Evolutionary conservation across 2,113 vertebrate species (phyloP), one percentile per base, ranked within the genome.

Genomic region (Isurus oxyrinchus): DNA sequence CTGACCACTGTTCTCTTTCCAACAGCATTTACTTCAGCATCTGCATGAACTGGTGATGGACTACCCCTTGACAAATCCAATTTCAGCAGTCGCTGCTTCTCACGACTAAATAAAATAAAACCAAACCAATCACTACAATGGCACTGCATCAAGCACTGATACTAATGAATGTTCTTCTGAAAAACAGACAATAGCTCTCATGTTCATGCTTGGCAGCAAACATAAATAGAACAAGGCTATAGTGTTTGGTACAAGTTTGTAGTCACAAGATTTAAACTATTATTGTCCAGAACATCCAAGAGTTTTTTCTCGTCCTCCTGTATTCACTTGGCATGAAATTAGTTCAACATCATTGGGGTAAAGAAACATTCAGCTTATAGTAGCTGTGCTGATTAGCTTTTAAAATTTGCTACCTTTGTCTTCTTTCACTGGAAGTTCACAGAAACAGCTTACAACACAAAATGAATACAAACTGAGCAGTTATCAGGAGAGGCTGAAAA

Each of bases 71-170:
- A 61, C 8, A 97, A 96, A 97, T 98, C 98, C 2, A 98, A 98
- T 96, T 98, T 98, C 97, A 98, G 96, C 96, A 98, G 97, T 96
- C 98, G 98, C 86, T 99, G 99, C 97, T 99, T 99, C 97, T 99
- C 99, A 95, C 99, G 98, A 97, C 99, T 99, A 96, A 19, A 97
- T 96, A 16, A 86, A 40, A 96, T 27, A 44, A 96, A 63, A 19
- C 66, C 31, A 94, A 49, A 84, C 25, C 63, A 96, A 84, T 95
- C 53, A 94, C 7, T n/a, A 86, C 63, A 91, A 59, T 96, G 67
- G 53, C 81, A 97, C 96, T 93, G 53, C 63, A 97, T 96, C 86
- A 96, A 49, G 16, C 81, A 57, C 96, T 72, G 87, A 97, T 94
- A 96, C 55, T 94, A 40, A 59, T 93, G 0, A 59, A 69, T 27